Percentiles rank a stretch among this genome's conserved stretches.
Evolutionary conservation across 2,888 invertebrate genomes (phyloP).

Genomic region (Diachrysia chrysitis): DNA sequence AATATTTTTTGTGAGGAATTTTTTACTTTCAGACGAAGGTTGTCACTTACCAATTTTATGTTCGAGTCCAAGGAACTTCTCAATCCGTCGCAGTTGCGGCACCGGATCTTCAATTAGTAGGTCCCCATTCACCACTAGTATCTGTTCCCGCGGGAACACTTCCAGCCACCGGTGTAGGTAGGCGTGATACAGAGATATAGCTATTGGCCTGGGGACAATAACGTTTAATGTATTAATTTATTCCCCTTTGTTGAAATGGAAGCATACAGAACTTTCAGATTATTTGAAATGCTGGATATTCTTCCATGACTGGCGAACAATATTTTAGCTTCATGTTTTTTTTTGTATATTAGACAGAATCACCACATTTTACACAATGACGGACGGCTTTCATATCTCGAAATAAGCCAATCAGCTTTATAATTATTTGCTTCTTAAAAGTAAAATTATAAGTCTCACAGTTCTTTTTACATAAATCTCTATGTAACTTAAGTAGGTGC

Average conservation of each 20-base stretch:
- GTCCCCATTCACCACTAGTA: slow-evolving; percentile 98
- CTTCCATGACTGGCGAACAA: no score
- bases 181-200: slow-evolving; percentile 97
- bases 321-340: no score
- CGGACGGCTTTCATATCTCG: no score
- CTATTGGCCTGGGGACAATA: slow-evolving; percentile 90
- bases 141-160: slow-evolving; percentile 96
- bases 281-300: no score
- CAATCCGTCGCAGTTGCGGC: slow-evolving; percentile 95
- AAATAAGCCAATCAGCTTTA: no score
- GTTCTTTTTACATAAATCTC: no score
- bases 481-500: not conserved
- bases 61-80: slow-evolving; percentile 94
- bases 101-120: slow-evolving; percentile 96
- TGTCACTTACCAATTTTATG: slow-evolving; percentile 84
- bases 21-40: not conserved
- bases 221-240: slow-evolving; percentile 9
- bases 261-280: not conserved
- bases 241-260: slow-evolving; percentile 1
- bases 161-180: slow-evolving; percentile 98
- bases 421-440: no score
- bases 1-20: not conserved
- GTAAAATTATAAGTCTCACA: no score
- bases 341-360: no score
- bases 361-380: no score